Base-by-base conservation (phyloP, 2,888 invertebrate species). In the Machimus rusticus region DNA sequence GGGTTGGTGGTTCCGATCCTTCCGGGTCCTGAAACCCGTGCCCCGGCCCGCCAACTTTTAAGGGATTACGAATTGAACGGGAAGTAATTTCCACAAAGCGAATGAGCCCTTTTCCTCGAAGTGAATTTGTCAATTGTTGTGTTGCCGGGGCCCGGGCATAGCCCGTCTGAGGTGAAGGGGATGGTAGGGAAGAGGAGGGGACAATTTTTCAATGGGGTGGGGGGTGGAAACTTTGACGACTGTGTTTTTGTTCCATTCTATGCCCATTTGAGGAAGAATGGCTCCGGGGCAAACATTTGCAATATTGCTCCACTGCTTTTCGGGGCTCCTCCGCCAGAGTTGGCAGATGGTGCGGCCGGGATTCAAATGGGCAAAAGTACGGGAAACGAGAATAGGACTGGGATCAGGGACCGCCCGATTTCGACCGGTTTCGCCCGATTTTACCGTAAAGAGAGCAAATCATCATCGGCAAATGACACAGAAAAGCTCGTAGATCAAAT, bases 51-150 rank as follows among this genome's bases (percentile, higher is more conserved):
- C 66, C 51, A 37, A 66, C 66, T 82, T 82, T 82, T 82, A 82
- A 55, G 82, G 57, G 82, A 82, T 82, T 82, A 82, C 82, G 66
- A 57, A 82, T 82, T 82, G 82, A 82, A 82, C 55, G 82, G 57
- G 82, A 82, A 57, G 66, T 82, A 82, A 82, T 82, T 82, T 82
- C 82, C 37, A 82, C 82, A 55, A 82, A 82, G 39, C 57, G 82
- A 82, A 82, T 57, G 82, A 82, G 66, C 37, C 66, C 82, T 39
- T 82, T 81, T 51, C 16, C 34, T 81, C 34, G 55, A n/a, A 34
- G 81, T 81, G 34, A 81, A 51, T 81, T 81, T 81, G 46, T 51
- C 82, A 82, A 82, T 82, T 82, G 82, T 82, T 82, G 37, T 82
- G 37, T 66, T 51, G 79, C 79, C 39, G 16, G 39, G 51, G 4